Percentiles rank a stretch among this genome's conserved stretches.
Conservation (phyloP, 2,888 invertebrate species). For the Cerceris ruficornis region DNA sequence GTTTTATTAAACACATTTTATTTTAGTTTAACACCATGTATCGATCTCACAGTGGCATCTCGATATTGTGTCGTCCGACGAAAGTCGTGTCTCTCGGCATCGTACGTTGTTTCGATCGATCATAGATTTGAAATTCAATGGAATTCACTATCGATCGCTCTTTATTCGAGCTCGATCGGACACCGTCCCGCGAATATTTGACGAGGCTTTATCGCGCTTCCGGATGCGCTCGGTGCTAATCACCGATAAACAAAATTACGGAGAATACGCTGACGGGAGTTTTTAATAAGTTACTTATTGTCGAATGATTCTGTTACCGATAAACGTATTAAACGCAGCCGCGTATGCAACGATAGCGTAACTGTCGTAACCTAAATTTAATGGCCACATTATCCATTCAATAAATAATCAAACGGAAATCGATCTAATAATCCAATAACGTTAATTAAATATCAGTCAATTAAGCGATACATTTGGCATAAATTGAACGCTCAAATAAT, state of each 20-base stretch:
- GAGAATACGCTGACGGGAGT: slow-evolving; percentile 36
- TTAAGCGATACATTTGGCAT: slow-evolving; percentile 17
- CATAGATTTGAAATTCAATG: not conserved
- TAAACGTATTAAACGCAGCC: slow-evolving; percentile 22
- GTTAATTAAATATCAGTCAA: slow-evolving; percentile 44
- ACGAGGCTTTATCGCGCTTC: not conserved
- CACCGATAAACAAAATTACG: slow-evolving; percentile 44
- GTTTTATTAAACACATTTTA: too few species aligned
- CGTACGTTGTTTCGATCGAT: not conserved
- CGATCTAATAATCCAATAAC: slow-evolving; percentile 40
- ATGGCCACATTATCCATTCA: slow-evolving; percentile 52
- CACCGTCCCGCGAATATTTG: slow-evolving; percentile 6
- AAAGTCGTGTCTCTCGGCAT: too few species aligned
- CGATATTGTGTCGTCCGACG: too few species aligned
- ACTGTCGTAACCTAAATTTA: slow-evolving; percentile 51
- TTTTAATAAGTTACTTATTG: slow-evolving; percentile 51
- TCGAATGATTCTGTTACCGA: slow-evolving; percentile 46
- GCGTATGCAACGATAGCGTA: slow-evolving; percentile 10
- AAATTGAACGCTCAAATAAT: slow-evolving; percentile 6
- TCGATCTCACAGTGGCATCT: too few species aligned
- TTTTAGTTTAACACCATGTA: too few species aligned
- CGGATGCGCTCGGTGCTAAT: slow-evolving; percentile 43
- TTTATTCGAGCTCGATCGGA: slow-evolving; percentile 5
- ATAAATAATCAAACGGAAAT: slow-evolving; percentile 50
- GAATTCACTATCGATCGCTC: not conserved